Base-by-base conservation (phyloP, 2,888 invertebrate genomes). In the Agonopterix heracliana region DNA sequence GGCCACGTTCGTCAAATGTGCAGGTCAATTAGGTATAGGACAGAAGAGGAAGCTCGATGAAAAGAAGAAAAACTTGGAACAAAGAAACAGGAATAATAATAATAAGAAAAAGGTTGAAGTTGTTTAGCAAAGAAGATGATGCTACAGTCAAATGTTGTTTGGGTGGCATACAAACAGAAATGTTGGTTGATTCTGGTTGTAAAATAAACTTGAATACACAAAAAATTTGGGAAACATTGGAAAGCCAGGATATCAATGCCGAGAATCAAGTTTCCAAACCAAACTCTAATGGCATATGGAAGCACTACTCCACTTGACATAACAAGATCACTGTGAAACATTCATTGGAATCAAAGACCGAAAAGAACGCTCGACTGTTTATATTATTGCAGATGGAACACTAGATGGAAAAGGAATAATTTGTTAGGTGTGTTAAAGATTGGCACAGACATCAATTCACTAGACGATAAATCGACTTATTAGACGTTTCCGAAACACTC, bases 151-250 rank as follows among this genome's bases (percentile, higher is more conserved):
- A n/a, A 11, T 59, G 59, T 45, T 14, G 41, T 4, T 17, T 59
- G 3, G 60, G 60, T 4, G 61, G 63, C 3, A 36, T 49, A 0
- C 47, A 57, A 38, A 50, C 52, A 7, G 40, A 60, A 2, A 59
- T 59, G 59, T 40, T 61, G 5, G 57, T 60, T 3, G 61, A 61
- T 44, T 60, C 58, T 1, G 59, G 60, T 2, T 56, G 54, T n/a
- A 60, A 60, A 11, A 34, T 44, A 3, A 61, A 63, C 45, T 9
- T 61, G 1, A 60, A 60, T 0, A 55, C 57, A 1, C 53, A 56
- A 5, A 38, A 59, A 38, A 56, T 59, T 0, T 63, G n/a, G 60
- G 61, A 14, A 41, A 5, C 26, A 0, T 3, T 36, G 60, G 17
- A 59, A 61, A 43, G 35, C 46, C 2, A 45, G 54, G 5, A 45